phyloP scores from a whole-genome alignment of 2,888 invertebrate species.

The Steinernema carpocapsae region DNA sequence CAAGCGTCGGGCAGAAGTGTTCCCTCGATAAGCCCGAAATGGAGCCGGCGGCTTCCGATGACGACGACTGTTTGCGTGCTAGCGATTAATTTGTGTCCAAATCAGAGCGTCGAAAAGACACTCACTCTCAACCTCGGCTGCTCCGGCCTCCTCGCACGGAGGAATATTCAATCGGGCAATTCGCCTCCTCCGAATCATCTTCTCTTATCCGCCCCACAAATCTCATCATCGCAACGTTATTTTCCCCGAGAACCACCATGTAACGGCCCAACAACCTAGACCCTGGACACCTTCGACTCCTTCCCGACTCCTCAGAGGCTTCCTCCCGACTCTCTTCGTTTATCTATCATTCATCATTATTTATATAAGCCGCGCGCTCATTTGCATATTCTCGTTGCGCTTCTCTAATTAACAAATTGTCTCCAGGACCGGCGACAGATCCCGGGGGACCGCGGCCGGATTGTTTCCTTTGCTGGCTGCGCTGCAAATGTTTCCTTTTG shows the following conservation, averaged over 20 bases:
- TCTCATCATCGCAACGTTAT: conserved; percentile 29
- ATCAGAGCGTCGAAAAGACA: too few species aligned
- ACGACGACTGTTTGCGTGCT: conserved; percentile 27
- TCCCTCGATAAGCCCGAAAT: not conserved
- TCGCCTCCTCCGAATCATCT: conserved; percentile 8
- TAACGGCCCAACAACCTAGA: not conserved
- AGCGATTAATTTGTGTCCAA: not conserved
- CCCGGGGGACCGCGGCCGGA: conserved; percentile 21
- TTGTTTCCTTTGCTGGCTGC: not conserved
- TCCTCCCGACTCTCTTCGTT: not conserved
- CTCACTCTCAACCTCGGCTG: conserved; percentile 7
- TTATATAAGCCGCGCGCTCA: conserved; percentile 30
- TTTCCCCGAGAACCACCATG: not conserved
- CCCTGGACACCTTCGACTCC: not conserved
- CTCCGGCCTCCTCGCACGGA: not conserved
- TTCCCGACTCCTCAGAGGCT: not conserved
- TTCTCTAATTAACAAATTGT: conserved; percentile 33
- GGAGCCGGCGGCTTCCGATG: conserved; percentile 2
- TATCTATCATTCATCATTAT: conserved; percentile 26
- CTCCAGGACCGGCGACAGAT: conserved; percentile 23
- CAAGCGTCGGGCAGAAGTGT: too few species aligned
- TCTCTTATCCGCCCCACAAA: conserved; percentile 24
- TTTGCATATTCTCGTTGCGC: conserved; percentile 29
- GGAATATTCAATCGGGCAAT: conserved; percentile 31
- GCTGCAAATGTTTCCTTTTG: conserved; percentile 10